Evolutionary conservation across 2,888 invertebrate species (phyloP).

Genomic region (Tinea trinotella): DNA sequence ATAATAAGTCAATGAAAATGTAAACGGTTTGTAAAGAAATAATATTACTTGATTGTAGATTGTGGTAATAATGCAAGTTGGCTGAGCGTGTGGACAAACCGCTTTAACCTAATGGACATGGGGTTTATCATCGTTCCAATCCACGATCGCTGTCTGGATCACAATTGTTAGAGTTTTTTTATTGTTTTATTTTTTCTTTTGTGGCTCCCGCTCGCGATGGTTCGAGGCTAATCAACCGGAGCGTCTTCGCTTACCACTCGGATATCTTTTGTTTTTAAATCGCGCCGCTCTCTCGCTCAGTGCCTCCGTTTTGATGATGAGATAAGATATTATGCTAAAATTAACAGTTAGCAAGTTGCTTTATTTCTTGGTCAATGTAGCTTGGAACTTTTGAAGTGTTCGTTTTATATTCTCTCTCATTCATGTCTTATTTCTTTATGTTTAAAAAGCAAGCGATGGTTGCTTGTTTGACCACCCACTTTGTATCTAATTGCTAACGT

Average conservation of each 20-base stretch:
- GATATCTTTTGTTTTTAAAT: conserved; percentile 9
- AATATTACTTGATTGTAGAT: conserved; percentile 3
- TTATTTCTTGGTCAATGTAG: background rate
- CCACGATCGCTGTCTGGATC: conserved; percentile 26
- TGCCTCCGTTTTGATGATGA: conserved; percentile 13
- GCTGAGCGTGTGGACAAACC: conserved; percentile 15
- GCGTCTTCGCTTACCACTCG: conserved; percentile 14
- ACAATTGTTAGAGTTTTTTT: conserved; percentile 17
- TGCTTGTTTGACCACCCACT: no score
- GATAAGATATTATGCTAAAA: conserved; percentile 10
- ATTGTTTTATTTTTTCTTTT: conserved; percentile 1
- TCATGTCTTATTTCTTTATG: no score
- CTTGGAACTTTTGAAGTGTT: background rate
- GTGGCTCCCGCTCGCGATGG: conserved; percentile 11
- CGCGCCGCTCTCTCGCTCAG: conserved; percentile 7
- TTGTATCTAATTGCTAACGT: no score
- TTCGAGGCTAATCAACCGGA: conserved; percentile 16
- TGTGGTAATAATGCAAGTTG: conserved; percentile 4
- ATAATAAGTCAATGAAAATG: background rate
- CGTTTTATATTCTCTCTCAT: no score
- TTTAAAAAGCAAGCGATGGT: no score
- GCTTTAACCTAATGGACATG: conserved; percentile 11
- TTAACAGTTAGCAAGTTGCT: conserved; percentile 16
- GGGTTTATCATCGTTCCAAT: conserved; percentile 22
- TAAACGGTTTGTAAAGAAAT: background rate